These are phyloP conservation scores for Oscarella lobularis DNA, from an alignment of 37 sponge, comb jelly and placozoan genomes.

Conservation along the genomic window DNA sequence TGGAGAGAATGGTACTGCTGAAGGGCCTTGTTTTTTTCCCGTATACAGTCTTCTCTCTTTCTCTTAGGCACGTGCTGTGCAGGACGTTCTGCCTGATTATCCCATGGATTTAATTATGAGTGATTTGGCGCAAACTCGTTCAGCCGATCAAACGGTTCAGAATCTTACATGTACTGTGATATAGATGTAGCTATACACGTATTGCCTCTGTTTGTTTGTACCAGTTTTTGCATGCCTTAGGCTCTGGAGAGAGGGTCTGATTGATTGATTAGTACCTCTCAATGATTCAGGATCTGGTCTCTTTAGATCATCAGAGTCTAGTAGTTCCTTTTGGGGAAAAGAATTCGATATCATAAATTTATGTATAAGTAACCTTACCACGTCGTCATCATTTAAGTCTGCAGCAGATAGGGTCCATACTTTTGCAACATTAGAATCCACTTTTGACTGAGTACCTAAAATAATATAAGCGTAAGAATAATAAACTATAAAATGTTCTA, in stretches of 20 bases:
- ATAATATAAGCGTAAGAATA: too few species aligned
- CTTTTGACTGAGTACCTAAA: too few species aligned
- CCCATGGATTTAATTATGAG: not conserved
- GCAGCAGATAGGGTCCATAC: slow-evolving; percentile 47
- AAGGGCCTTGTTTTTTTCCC: too few species aligned
- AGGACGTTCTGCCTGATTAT: not conserved
- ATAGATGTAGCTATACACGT: slow-evolving; percentile 3
- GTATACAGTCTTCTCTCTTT: not conserved
- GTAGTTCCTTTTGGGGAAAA: slow-evolving; percentile 18
- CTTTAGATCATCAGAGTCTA: slow-evolving; percentile 78
- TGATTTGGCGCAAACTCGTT: not conserved
- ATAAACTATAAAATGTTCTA: slow-evolving; percentile 32
- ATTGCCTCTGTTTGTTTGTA: too few species aligned
- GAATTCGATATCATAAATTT: too few species aligned
- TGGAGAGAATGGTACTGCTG: too few species aligned
- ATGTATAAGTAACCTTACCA: not conserved
- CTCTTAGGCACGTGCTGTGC: not conserved
- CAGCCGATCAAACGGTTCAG: not conserved
- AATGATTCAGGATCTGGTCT: slow-evolving; percentile 76
- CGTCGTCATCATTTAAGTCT: slow-evolving; percentile 42
- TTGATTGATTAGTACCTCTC: slow-evolving; percentile 32
- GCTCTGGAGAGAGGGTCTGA: not conserved
- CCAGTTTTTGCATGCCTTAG: slow-evolving; percentile 98
- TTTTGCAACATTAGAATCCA: slow-evolving; percentile 10
- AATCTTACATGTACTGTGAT: slow-evolving; percentile 29